Conservation (phyloP, 2,888 invertebrate genomes). For the Laspeyria flexula region DNA sequence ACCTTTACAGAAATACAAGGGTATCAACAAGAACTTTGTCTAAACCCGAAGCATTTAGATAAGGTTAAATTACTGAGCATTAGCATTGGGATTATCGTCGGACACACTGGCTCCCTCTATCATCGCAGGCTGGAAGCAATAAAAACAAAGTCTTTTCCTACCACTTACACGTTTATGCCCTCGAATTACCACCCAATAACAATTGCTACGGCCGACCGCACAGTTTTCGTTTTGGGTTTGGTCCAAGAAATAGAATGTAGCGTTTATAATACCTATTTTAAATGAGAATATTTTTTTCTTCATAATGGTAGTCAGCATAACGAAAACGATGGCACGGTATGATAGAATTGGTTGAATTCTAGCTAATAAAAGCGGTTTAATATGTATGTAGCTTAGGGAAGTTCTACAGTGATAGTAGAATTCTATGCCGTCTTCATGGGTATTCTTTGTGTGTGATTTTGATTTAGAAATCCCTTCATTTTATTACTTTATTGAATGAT, state of each 20-base stretch:
- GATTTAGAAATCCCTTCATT: too few relatives aligned
- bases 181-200: slow-evolving; percentile 68
- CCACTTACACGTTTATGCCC: slow-evolving; percentile 60
- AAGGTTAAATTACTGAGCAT: slow-evolving; percentile 22
- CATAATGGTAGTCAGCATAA: too few relatives aligned
- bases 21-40: slow-evolving; percentile 18
- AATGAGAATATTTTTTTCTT: not conserved
- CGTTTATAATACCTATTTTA: not conserved
- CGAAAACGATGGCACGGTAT: too few relatives aligned
- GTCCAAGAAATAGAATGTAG: slow-evolving; percentile 1
- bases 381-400: too few relatives aligned
- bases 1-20: slow-evolving; percentile 1
- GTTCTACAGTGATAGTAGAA: too few relatives aligned
- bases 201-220: slow-evolving; percentile 56
- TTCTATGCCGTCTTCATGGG: too few relatives aligned
- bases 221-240: slow-evolving; percentile 40
- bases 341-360: too few relatives aligned
- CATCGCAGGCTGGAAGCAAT: slow-evolving; percentile 37
- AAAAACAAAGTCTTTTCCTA: slow-evolving; percentile 52
- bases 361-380: too few relatives aligned
- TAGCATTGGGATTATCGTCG: slow-evolving; percentile 25
- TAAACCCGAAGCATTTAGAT: slow-evolving; percentile 16
- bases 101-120: slow-evolving; percentile 35
- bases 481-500: too few relatives aligned
- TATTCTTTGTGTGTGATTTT: too few relatives aligned